These are phyloP conservation scores for Setipinna tenuifilis DNA, from an alignment of 2,797 vertebrate genomes.

Conservation along the genomic window DNA sequence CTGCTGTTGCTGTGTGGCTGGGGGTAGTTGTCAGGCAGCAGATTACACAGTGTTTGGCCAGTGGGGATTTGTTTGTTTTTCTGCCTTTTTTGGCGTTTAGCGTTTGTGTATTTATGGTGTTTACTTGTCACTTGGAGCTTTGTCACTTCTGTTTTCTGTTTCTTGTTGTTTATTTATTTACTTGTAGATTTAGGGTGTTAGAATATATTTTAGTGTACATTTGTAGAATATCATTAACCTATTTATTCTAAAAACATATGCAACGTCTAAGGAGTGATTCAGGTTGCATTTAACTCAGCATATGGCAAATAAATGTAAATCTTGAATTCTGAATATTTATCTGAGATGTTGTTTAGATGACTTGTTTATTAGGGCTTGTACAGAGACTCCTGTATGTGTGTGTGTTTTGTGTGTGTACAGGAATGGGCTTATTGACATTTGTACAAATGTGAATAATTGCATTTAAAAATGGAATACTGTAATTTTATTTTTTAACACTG, in stretches of 20 bases:
- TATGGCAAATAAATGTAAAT: too few relatives aligned
- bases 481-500: not conserved
- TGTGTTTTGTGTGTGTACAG: not conserved
- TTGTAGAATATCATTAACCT: too few relatives aligned
- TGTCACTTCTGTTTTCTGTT: too few relatives aligned
- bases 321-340: too few relatives aligned
- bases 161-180: too few relatives aligned
- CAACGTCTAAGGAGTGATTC: too few relatives aligned
- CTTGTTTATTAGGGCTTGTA: not conserved
- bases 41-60: not conserved
- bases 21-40: not conserved
- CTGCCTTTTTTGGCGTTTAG: not conserved
- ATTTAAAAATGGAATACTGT: not conserved
- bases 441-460: not conserved
- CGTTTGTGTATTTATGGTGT: not conserved
- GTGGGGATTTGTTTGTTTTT: constrained; percentile 15
- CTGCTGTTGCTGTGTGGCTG: constrained; percentile 2
- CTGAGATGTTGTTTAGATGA: not conserved
- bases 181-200: too few relatives aligned
- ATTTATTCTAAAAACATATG: too few relatives aligned
- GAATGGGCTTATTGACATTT: not conserved
- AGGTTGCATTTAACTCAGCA: too few relatives aligned
- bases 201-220: too few relatives aligned
- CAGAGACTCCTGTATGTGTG: not conserved
- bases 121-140: too few relatives aligned